Evolutionary conservation across 2,113 vertebrate genomes (phyloP).

Genomic region (Castor canadensis): DNA sequence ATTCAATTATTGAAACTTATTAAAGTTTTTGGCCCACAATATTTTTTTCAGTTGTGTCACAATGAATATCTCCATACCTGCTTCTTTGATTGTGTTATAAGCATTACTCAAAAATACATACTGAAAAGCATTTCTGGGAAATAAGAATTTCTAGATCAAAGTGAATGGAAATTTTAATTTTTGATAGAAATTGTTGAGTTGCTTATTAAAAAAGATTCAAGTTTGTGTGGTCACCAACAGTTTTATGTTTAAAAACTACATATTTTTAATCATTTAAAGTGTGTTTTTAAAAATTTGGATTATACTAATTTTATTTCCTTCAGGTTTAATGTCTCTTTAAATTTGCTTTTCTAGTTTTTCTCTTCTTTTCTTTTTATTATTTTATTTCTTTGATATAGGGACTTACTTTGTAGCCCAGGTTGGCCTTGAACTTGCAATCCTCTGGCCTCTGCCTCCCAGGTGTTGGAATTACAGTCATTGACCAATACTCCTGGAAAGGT

Average conservation of each 20-base stretch:
- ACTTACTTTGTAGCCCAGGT: too few relatives aligned
- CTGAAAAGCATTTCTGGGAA: too few relatives aligned
- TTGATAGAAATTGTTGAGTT: neutral
- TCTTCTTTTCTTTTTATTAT: too few relatives aligned
- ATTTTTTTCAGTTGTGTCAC: neutral
- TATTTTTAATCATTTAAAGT: neutral
- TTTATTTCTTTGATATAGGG: too few relatives aligned
- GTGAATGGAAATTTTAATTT: neutral
- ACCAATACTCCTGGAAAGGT: too few relatives aligned
- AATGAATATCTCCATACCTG: neutral
- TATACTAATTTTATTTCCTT: neutral
- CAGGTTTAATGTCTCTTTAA: neutral
- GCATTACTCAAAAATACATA: neutral
- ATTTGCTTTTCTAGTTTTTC: neutral
- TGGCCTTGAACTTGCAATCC: too few relatives aligned
- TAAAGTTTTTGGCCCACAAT: neutral
- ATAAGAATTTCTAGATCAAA: neutral
- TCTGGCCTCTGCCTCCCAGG: too few relatives aligned
- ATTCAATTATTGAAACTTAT: conserved; percentile 6
- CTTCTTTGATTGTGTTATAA: neutral
- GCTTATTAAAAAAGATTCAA: neutral
- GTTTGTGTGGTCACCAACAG: neutral
- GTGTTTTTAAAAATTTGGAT: neutral
- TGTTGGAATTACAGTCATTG: too few relatives aligned
- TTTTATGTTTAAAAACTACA: neutral